Percentiles rank a stretch among this genome's conserved stretches.
Conservation (phyloP, 1,140 invertebrate species). For the Colletes latitarsis region DNA sequence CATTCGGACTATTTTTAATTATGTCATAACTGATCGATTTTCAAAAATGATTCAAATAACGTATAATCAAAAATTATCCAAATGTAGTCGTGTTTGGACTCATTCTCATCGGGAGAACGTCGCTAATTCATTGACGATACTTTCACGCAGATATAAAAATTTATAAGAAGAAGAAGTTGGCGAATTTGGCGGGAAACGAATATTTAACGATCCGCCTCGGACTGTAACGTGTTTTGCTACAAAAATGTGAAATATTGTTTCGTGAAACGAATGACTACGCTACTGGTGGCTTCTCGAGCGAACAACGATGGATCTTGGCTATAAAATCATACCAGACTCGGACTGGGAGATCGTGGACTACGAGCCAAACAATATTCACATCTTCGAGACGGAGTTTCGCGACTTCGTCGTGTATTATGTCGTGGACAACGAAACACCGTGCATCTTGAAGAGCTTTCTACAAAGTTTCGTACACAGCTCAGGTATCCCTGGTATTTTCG, state of each 20-base stretch:
- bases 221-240: neutral
- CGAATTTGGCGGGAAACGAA: neutral
- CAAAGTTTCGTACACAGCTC: neutral
- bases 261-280: neutral
- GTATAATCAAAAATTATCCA: no score
- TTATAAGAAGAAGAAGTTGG: no score
- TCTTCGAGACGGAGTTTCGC: slow-evolving; percentile 73
- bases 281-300: neutral
- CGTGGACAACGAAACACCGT: slow-evolving; percentile 27
- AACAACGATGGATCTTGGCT: slow-evolving; percentile 14
- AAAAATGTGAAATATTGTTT: neutral
- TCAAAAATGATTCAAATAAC: no score
- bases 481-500: slow-evolving; percentile 25
- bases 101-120: no score
- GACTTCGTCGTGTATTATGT: slow-evolving; percentile 80
- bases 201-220: neutral
- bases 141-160: no score
- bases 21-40: no score
- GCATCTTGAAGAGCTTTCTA: neutral
- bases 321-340: slow-evolving; percentile 11
- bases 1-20: no score
- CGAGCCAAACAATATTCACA: slow-evolving; percentile 71
- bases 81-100: no score
- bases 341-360: slow-evolving; percentile 70
- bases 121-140: no score